phyloP scores from a whole-genome alignment of 2,113 vertebrate species.

The Neolamprologus caudopunctatus region DNA sequence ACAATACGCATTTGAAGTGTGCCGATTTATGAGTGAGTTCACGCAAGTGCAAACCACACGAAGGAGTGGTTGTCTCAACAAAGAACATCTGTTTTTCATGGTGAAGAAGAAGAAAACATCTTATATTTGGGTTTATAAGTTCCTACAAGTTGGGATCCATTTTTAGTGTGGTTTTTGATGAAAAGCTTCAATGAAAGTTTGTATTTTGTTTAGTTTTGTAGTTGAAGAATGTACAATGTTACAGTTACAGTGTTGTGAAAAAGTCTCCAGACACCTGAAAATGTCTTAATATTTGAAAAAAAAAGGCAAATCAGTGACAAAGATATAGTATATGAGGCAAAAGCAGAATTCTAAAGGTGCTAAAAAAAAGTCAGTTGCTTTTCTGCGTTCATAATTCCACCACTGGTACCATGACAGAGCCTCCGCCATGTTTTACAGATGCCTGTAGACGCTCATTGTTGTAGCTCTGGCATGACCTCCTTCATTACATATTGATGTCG shows the following conservation, averaged over 20 bases:
- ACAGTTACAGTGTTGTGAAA: neutral
- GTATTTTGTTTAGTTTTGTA: neutral
- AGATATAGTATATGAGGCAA: neutral
- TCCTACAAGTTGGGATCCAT: neutral
- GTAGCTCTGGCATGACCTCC: neutral
- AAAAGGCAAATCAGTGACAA: rapidly evolving
- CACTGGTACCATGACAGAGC: neutral
- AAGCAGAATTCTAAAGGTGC: neutral
- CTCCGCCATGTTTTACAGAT: neutral
- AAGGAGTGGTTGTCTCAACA: neutral
- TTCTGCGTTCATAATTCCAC: neutral
- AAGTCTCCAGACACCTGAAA: rapidly evolving
- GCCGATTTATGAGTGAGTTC: neutral
- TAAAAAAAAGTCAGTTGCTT: neutral
- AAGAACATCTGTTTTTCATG: neutral
- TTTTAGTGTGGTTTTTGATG: neutral
- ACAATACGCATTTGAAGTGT: neutral
- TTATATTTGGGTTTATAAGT: neutral
- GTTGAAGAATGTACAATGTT: neutral
- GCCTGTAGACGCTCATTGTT: neutral
- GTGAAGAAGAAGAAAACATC: neutral
- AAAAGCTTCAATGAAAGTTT: neutral
- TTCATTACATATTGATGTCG: neutral
- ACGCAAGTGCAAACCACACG: neutral
- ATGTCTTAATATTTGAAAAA: neutral